Base-by-base conservation (phyloP, 2,113 vertebrate genomes). In the Antechinus flavipes region DNA sequence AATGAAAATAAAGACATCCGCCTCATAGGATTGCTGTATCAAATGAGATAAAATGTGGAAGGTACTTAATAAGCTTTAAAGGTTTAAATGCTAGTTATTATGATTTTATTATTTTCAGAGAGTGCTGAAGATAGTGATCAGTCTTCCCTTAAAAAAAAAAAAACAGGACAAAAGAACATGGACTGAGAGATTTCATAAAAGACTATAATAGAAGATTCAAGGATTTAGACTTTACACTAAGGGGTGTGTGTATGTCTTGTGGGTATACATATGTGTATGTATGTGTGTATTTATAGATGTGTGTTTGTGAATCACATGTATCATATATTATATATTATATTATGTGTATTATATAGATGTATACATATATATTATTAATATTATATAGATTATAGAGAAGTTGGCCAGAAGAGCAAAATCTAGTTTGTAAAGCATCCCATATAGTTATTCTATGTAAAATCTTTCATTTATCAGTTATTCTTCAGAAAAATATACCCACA, bases 241-340 rank as follows among this genome's bases (percentile, higher is more conserved):
- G 10, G 61, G 92, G 92, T 54, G 23, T 54, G 54, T 52, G 6
- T 52, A 11, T 52, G 9, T 52, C 8, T 0, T 52, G 50, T 52
- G 1, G 9, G 50, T 52, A 25, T 42, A 76, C 25, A 9, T 19
- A 23, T 56, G 25, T 56, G 27, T 26, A 47, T 49, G 89, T 30
- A 8, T 30, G 91, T 58, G 61, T n/a, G 76, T 68, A 55, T 92
- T 35, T 54, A 25, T 76, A 27, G 12, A 30, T 68, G 12, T 68
- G 27, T 68, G 61, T 61, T 30, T 68, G 58, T 93, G 93, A 94
- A 46, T 42, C 94, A 92, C 92, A 97, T 91, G 56, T 55, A 12
- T 0, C 58, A 61, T 30, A 68, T 68, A 30, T 35, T 54, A 14
- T 54, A 3, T 54, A 54, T 54, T 68, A 68, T 68, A 68, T 30